phyloP scores from a whole-genome alignment of 2,797 vertebrate species.

The Acanthiza pusilla region DNA sequence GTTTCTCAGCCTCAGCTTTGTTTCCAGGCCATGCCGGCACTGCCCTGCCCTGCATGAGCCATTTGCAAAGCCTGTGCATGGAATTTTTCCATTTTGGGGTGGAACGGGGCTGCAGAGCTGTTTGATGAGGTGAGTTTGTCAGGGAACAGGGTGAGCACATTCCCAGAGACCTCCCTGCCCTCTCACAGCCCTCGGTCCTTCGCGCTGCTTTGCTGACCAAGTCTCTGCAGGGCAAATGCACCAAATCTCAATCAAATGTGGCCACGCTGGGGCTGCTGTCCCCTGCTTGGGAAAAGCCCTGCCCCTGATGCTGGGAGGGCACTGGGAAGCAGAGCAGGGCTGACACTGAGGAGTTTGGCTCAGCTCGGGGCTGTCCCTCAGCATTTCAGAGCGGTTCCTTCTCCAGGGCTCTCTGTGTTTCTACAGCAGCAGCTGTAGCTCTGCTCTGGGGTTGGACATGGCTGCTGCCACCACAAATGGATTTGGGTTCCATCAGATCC shows the following conservation, averaged over 20 bases:
- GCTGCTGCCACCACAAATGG: neutral
- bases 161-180: neutral
- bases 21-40: neutral
- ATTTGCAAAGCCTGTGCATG: neutral
- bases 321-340: neutral
- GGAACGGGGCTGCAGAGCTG: neutral
- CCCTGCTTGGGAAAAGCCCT: too few relatives aligned
- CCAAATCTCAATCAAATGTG: neutral
- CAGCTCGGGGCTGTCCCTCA: neutral
- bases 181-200: neutral
- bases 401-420: neutral
- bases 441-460: neutral
- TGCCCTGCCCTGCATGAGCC: neutral
- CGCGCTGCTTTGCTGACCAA: neutral
- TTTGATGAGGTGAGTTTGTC: neutral
- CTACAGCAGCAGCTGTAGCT: too few relatives aligned
- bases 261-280: neutral
- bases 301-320: neutral
- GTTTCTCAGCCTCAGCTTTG: neutral
- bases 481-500: neutral
- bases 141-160: neutral
- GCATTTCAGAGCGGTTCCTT: fast-evolving
- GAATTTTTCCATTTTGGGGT: neutral
- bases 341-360: neutral
- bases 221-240: neutral